Base-by-base conservation (phyloP, 2,888 invertebrate species). In the Epirrhoe tristata region DNA sequence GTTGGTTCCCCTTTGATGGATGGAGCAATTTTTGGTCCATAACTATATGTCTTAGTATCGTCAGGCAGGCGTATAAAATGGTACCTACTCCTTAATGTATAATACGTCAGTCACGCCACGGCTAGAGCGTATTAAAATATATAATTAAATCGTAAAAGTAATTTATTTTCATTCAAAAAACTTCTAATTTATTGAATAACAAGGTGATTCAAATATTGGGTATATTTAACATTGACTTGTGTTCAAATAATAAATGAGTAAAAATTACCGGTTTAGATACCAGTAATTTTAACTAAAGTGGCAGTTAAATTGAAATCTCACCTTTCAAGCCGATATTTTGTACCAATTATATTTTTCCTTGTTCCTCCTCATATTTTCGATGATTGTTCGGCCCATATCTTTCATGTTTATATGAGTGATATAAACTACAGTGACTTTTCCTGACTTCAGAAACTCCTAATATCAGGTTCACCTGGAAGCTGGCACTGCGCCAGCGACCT, bases 381-480 rank as follows among this genome's bases (percentile, higher is more conserved):
- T 36, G 7, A 7, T 36, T 43, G 39, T 12, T 43, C 24, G 39
- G 1, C 17, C 16, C 0, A 51, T 7, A 2, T 51, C 7, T 36
- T 36, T 10, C 36, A 36, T 8, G 36, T 36, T 34, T 50, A 6
- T 50, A 24, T n/a, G n/a, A n/a, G n/a, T n/a, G n/a, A n/a, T n/a
- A n/a, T 51, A 7, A 17, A 24, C 50, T 4, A 12, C 12, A 43
- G 24, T 24, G 24, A 24, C 24, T 24, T 24, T 24, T 3, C 24
- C 1, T 24, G 1, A 24, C 31, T 16, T 12, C 52, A 12, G 10
- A 31, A 31, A 31, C 12, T 10, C 52, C 31, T 31, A 31, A 12
- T 31, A 32, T 46, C 10, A 55, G 6, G 55, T 39, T 55, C 43
- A 57, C 57, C 57, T 57, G 57, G 46, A 57, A 57, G 57, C 43